A percentile compares a stretch with the other conserved stretches of the same genome.
These are phyloP conservation scores for Erethizon dorsatum DNA, from an alignment of 2,797 vertebrate genomes.

Conservation along the genomic window DNA sequence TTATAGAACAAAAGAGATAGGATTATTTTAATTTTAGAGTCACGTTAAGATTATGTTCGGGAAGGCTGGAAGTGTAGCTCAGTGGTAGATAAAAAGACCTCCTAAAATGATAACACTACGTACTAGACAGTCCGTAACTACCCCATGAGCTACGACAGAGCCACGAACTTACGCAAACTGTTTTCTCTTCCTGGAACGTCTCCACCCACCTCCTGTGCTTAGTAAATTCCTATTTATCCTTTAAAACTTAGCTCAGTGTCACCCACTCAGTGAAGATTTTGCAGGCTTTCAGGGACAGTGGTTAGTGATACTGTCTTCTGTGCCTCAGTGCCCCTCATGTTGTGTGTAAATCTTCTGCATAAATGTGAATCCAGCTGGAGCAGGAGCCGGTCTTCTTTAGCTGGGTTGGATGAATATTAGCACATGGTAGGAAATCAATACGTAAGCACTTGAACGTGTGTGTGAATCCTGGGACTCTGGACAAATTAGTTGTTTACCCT, in stretches of 20 bases:
- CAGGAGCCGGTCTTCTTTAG: not conserved
- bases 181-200: not conserved
- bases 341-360: not conserved
- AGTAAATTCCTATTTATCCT: not conserved
- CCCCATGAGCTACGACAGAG: not conserved
- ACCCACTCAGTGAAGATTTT: not conserved
- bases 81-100: constrained; percentile 18
- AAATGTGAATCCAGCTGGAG: not conserved
- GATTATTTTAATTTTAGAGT: not conserved
- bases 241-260: not conserved
- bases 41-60: not conserved
- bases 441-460: not conserved
- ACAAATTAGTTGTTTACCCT: not conserved
- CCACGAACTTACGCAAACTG: not conserved
- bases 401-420: not conserved
- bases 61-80: not conserved
- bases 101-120: not conserved
- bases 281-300: not conserved
- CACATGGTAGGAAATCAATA: not conserved
- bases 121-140: not conserved
- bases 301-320: not conserved
- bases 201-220: not conserved
- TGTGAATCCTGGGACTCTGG: not conserved
- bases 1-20: not conserved
- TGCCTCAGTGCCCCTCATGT: not conserved